Percentiles rank a stretch among this genome's conserved stretches.
phyloP scores from a whole-genome alignment of 2,113 vertebrate genomes.

The Triplophysa dalaica region DNA sequence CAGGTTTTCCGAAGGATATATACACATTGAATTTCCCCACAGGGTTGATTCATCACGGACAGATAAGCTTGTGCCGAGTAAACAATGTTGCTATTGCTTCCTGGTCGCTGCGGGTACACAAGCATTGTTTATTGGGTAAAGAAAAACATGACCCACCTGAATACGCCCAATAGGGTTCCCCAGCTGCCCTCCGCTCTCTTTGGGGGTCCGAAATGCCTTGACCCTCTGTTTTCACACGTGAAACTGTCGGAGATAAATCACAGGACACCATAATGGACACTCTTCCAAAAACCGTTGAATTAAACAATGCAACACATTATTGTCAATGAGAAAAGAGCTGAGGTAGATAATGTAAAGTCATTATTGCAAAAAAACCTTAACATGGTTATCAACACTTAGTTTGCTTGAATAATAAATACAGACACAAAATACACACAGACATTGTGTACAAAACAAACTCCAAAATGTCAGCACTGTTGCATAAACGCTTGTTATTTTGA shows the following conservation, averaged over 20 bases:
- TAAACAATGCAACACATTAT: not conserved
- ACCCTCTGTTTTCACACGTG: slow-evolving; percentile 75
- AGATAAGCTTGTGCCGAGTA: slow-evolving; percentile 12
- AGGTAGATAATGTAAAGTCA: too few species aligned
- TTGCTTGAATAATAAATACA: too few species aligned
- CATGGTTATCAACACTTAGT: too few species aligned
- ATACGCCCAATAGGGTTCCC: slow-evolving; percentile 96
- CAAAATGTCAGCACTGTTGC: too few species aligned
- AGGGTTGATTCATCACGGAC: slow-evolving; percentile 8
- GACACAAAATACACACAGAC: too few species aligned
- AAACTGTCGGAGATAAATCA: slow-evolving; percentile 70
- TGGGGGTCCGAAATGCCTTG: slow-evolving; percentile 79
- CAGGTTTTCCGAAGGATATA: slow-evolving; percentile 11
- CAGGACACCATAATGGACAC: not conserved
- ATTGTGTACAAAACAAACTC: too few species aligned
- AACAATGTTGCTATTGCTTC: slow-evolving; percentile 36
- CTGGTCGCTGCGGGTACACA: not conserved
- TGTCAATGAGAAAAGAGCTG: not conserved
- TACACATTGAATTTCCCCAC: slow-evolving; percentile 31
- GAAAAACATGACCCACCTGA: slow-evolving; percentile 78
- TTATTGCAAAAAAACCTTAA: too few species aligned
- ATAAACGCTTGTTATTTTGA: too few species aligned
- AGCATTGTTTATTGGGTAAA: slow-evolving; percentile 17
- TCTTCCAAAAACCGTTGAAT: not conserved
- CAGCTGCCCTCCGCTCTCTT: slow-evolving; percentile 84